A percentile compares a stretch with the other conserved stretches of the same genome.
These are phyloP conservation scores for Felis catus DNA, from an alignment of 2,113 vertebrate species.

Conservation along the genomic window DNA sequence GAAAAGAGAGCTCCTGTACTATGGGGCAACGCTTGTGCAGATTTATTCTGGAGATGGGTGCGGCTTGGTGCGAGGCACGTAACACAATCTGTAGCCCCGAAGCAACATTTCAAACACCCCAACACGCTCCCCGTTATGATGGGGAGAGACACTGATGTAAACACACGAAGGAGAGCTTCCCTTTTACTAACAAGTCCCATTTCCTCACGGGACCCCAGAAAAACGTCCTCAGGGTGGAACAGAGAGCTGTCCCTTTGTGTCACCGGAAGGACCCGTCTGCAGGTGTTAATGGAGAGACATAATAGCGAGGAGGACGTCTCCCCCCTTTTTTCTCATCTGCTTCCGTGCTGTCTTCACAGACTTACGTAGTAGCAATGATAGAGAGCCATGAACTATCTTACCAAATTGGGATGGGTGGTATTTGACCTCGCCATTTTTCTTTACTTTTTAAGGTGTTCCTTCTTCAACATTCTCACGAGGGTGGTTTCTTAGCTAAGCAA, in stretches of 20 bases:
- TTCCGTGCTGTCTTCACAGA: background rate
- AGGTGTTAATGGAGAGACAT: background rate
- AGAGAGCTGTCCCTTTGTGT: background rate
- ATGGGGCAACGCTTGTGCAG: background rate
- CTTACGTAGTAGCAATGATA: background rate
- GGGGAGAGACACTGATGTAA: background rate
- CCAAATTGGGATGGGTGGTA: background rate
- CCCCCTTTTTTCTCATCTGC: background rate
- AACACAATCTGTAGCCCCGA: background rate
- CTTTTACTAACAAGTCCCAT: background rate
- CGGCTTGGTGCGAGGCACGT: background rate
- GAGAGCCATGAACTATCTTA: background rate
- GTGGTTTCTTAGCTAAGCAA: background rate
- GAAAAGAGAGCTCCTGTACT: background rate
- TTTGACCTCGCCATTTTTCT: background rate
- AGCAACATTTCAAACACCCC: background rate
- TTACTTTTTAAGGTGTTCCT: background rate
- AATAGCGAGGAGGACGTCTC: background rate
- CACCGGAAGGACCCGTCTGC: background rate
- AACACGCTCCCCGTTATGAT: background rate
- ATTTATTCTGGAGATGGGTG: background rate
- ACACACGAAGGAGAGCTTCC: background rate
- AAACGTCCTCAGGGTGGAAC: background rate
- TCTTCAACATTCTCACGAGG: background rate
- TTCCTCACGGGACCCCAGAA: background rate